Base-by-base conservation (phyloP, 2,797 vertebrate species). In the Mormyrus proboscirostris region DNA sequence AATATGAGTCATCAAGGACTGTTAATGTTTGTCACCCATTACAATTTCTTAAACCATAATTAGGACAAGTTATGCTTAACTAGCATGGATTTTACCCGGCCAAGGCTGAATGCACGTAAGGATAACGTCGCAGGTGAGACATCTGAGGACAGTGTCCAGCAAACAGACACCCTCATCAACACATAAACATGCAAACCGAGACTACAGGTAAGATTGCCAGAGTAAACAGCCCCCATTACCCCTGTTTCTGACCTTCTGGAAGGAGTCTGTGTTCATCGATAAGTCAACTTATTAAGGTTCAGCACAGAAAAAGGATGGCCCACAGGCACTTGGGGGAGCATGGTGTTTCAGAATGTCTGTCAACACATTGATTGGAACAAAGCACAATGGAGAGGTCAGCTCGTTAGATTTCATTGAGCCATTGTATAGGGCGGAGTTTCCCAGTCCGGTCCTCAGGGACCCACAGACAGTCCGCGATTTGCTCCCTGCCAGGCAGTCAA, bases 21-120 rank as follows among this genome's bases (percentile, higher is more conserved):
- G 88, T 90, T 89, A 88, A 90, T 88, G 90, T 90, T 86, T 88
- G 86, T 51, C 51, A 29, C 88, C 89, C 89, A 25, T 83, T 88
- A 88, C 89, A 88, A 87, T 87, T 90, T 88, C 53, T 65, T 89
- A 87, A 88, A 87, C 90, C 88, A 88, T 93, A 92, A 94, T 94
- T 91, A 93, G 9, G 79, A 41, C 38, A 25, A 76, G 38, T 25
- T 69, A 47, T 7, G 29, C 12, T 29, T 69, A 50, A 83, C 51
- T 38, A 33, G 41, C 19, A 25, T 4, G 2, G 1, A 86, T 53
- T 73, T 53, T 50, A 65, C 55, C 53, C 1, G 12, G 10, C 29
- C 7, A 3, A 12, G 49, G 49, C 87, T 55, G 88, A 50, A 50
- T n/a, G 49, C 22, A 1, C 1, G 2, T 14, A 69, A 25, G n/a